Percentiles rank a stretch among this genome's conserved stretches.
Evolutionary conservation across 2,113 vertebrate genomes (phyloP).

Genomic region (Bagarius yarrelli): DNA sequence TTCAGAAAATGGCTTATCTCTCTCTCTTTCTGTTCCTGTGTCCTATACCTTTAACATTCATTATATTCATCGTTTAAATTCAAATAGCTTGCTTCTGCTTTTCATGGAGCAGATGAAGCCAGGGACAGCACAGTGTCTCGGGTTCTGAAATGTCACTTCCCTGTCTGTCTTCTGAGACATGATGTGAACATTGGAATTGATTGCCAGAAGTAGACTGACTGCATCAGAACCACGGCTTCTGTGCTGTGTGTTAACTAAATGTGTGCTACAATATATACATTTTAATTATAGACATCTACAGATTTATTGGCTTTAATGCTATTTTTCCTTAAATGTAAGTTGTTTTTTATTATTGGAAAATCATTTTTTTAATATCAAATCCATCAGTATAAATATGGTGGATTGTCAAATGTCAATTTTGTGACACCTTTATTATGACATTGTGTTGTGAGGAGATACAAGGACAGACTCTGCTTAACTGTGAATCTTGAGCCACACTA

Average conservation of each 20-base stretch:
- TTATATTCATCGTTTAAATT: constrained; percentile 5
- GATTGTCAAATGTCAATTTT: too few relatives aligned
- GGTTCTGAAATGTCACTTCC: constrained; percentile 37
- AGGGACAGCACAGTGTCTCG: constrained; percentile 7
- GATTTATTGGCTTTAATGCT: too few relatives aligned
- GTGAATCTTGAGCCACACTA: too few relatives aligned
- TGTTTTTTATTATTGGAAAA: too few relatives aligned
- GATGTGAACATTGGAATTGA: constrained; percentile 3
- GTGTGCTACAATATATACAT: too few relatives aligned
- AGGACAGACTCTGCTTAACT: too few relatives aligned
- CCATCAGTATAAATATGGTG: too few relatives aligned
- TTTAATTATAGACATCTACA: too few relatives aligned
- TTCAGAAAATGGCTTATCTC: constrained; percentile 5
- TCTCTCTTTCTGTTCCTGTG: background rate
- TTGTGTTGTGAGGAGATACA: too few relatives aligned
- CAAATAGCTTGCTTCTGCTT: constrained; percentile 11
- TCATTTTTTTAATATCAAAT: too few relatives aligned
- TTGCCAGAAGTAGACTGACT: background rate
- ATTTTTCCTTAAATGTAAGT: too few relatives aligned
- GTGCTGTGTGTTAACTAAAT: background rate
- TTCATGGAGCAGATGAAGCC: constrained; percentile 11
- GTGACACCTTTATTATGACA: too few relatives aligned
- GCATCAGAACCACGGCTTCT: background rate
- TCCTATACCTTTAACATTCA: constrained; percentile 18
- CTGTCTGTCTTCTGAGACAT: constrained; percentile 14